These are phyloP conservation scores for Thera britannica DNA, from an alignment of 2,888 invertebrate genomes.

Conservation along the genomic window DNA sequence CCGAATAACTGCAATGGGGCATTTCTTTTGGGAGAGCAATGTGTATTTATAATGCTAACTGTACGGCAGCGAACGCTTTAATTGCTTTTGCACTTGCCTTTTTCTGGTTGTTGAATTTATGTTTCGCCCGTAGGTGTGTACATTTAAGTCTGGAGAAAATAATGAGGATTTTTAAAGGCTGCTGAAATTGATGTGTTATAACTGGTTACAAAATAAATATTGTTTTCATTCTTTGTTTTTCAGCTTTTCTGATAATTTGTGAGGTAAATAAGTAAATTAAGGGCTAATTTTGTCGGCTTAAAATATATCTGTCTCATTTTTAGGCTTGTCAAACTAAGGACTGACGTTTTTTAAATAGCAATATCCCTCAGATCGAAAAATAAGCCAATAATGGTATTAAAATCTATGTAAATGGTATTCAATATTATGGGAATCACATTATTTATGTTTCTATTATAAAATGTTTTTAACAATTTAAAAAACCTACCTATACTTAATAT, in stretches of 20 bases:
- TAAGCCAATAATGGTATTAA: too few relatives aligned
- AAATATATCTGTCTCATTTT: too few relatives aligned
- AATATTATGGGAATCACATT: too few relatives aligned
- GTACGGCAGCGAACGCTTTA: constrained; percentile 32
- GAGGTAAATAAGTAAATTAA: too few relatives aligned
- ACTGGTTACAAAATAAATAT: constrained; percentile 17
- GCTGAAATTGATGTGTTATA: constrained; percentile 46
- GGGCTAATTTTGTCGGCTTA: too few relatives aligned
- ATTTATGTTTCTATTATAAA: too few relatives aligned
- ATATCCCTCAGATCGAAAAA: too few relatives aligned
- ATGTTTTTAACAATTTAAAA: too few relatives aligned
- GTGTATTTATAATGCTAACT: constrained; percentile 36
- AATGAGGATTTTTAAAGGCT: constrained; percentile 32
- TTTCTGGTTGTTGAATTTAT: constrained; percentile 35
- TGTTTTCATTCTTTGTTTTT: constrained; percentile 5
- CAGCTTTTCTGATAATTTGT: neutral
- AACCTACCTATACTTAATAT: too few relatives aligned
- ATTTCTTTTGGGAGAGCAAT: constrained; percentile 34
- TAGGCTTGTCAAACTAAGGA: too few relatives aligned
- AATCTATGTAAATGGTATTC: too few relatives aligned
- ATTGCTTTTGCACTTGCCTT: constrained; percentile 37
- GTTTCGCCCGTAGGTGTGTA: constrained; percentile 35
- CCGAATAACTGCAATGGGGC: constrained; percentile 34
- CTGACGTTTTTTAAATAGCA: too few relatives aligned
- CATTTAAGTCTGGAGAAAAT: constrained; percentile 30